These are phyloP conservation scores for Brenthis daphne DNA, from an alignment of 2,888 invertebrate species.

Conservation along the genomic window DNA sequence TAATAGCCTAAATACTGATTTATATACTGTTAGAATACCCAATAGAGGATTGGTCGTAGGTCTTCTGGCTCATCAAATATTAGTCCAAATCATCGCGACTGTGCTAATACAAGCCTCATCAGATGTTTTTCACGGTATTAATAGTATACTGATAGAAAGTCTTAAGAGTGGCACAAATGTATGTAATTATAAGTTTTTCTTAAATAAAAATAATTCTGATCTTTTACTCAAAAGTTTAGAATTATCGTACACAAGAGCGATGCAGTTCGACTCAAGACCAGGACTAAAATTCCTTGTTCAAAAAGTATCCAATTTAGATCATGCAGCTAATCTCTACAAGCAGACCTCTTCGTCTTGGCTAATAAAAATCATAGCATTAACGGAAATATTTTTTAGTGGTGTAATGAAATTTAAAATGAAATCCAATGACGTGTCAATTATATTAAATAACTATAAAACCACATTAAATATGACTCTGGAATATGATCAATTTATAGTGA, in stretches of 20 bases:
- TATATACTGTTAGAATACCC: slow-evolving; percentile 92
- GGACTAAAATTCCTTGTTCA: slow-evolving; percentile 96
- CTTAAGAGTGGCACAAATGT: slow-evolving; percentile 70
- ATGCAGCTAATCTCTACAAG: slow-evolving; percentile 94
- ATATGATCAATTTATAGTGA: slow-evolving; percentile 82
- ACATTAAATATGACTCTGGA: slow-evolving; percentile 78
- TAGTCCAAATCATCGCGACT: slow-evolving; percentile 94
- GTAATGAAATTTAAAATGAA: slow-evolving; percentile 84
- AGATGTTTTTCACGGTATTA: slow-evolving; percentile 84
- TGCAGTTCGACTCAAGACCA: slow-evolving; percentile 94
- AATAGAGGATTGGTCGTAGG: slow-evolving; percentile 94
- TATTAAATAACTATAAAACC: slow-evolving; percentile 82
- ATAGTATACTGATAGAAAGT: slow-evolving; percentile 82
- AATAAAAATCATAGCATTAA: slow-evolving; percentile 91
- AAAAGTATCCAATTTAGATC: slow-evolving; percentile 93
- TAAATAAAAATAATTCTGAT: slow-evolving; percentile 84
- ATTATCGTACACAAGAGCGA: slow-evolving; percentile 90
- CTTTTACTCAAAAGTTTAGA: slow-evolving; percentile 90
- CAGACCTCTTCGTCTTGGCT: slow-evolving; percentile 97
- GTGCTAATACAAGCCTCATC: slow-evolving; percentile 89
- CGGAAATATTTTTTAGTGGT: slow-evolving; percentile 91
- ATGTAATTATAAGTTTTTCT: slow-evolving; percentile 72
- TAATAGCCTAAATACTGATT: slow-evolving; percentile 87
- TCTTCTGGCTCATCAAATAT: slow-evolving; percentile 94
- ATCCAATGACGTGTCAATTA: slow-evolving; percentile 83